phyloP scores from a whole-genome alignment of 2,113 vertebrate species.

The Empidonax alnorum region DNA sequence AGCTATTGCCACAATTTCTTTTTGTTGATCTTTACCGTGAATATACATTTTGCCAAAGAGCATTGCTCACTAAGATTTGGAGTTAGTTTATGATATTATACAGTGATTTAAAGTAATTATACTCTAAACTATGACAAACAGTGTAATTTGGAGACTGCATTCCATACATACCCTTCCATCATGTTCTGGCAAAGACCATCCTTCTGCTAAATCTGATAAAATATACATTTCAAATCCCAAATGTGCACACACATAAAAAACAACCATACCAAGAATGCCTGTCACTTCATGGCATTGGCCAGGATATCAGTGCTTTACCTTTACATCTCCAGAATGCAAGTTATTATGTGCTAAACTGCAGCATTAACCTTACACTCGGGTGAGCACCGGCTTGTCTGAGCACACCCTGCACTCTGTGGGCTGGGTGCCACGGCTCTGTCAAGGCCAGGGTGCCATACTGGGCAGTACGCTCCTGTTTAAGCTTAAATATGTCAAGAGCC shows the following conservation, averaged over 20 bases:
- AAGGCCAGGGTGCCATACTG: background rate
- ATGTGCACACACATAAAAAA: background rate
- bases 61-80: background rate
- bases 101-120: background rate
- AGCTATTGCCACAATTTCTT: background rate
- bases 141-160: slow-evolving; percentile 11
- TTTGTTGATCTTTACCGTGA: background rate
- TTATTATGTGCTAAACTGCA: background rate
- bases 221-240: background rate
- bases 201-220: slow-evolving; percentile 8
- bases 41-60: background rate
- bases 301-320: rapidly evolving
- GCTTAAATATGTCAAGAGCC: background rate
- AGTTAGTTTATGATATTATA: background rate
- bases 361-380: background rate
- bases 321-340: background rate
- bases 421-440: background rate
- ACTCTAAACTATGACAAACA: background rate
- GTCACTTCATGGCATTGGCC: rapidly evolving
- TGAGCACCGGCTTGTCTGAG: rapidly evolving
- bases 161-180: slow-evolving; percentile 3
- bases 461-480: background rate
- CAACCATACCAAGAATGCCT: background rate
- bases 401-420: rapidly evolving
- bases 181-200: background rate